These are phyloP conservation scores for Microplitis deprimator DNA, from an alignment of 2,888 invertebrate genomes.

Conservation along the genomic window DNA sequence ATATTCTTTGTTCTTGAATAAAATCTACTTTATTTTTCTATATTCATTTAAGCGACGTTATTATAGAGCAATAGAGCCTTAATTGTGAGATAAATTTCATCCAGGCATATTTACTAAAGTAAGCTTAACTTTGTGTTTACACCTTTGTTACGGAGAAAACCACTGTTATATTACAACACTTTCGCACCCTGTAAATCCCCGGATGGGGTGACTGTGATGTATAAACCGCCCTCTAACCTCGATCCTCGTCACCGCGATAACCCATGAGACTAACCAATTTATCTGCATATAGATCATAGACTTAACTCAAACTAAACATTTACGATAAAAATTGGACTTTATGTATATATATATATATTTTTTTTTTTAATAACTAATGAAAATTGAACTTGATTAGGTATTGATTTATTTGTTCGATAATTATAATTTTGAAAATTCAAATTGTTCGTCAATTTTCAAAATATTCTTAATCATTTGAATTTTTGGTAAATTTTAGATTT, in stretches of 20 bases:
- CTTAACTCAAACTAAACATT: neutral
- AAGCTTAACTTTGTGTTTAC: neutral
- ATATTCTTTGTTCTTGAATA: too few species aligned
- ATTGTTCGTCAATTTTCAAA: too few species aligned
- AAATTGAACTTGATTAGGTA: too few species aligned
- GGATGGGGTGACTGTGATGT: neutral
- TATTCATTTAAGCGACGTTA: neutral
- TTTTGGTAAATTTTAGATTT: too few species aligned
- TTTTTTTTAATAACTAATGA: too few species aligned
- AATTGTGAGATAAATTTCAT: neutral
- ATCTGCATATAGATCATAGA: slow-evolving; percentile 1
- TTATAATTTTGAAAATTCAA: too few species aligned
- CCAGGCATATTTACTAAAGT: neutral
- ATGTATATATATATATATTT: too few species aligned
- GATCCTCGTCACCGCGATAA: slow-evolving; percentile 1
- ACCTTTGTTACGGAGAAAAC: neutral
- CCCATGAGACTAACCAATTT: neutral
- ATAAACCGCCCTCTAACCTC: neutral
- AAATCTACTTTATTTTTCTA: too few species aligned
- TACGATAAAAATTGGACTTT: neutral
- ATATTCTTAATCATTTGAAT: too few species aligned
- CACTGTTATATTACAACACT: neutral
- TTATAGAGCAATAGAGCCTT: neutral
- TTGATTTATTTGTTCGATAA: too few species aligned
- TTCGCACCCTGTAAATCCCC: neutral